Conservation (phyloP, 1,140 invertebrate genomes). For the Forficula auricularia region DNA sequence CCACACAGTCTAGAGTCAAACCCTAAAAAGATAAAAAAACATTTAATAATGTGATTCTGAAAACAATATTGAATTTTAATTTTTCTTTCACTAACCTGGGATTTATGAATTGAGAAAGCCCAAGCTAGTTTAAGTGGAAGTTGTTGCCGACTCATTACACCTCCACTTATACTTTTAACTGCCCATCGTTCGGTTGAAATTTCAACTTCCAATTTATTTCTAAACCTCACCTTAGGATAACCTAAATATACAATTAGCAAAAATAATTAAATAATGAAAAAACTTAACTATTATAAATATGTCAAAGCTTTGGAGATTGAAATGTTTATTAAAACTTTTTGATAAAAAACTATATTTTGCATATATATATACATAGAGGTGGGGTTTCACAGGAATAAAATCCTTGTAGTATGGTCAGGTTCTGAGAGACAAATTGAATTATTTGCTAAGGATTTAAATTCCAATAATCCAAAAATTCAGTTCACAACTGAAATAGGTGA, state of each 20-base stretch:
- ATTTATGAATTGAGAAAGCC: slow-evolving; percentile 96
- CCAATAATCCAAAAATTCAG: too few species aligned
- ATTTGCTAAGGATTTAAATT: too few species aligned
- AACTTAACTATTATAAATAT: too few species aligned
- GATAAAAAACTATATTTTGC: too few species aligned
- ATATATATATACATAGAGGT: too few species aligned
- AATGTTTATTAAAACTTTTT: too few species aligned
- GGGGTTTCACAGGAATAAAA: too few species aligned
- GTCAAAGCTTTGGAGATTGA: too few species aligned
- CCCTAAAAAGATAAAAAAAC: slow-evolving; percentile 36
- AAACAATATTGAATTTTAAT: not conserved
- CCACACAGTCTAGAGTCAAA: slow-evolving; percentile 84
- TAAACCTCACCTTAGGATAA: slow-evolving; percentile 74
- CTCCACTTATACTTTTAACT: slow-evolving; percentile 51
- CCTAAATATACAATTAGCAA: slow-evolving; percentile 23
- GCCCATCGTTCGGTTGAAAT: slow-evolving; percentile 67
- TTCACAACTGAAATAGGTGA: too few species aligned
- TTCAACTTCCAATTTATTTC: slow-evolving; percentile 51
- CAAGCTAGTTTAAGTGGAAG: slow-evolving; percentile 82
- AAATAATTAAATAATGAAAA: too few species aligned
- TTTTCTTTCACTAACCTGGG: slow-evolving; percentile 31
- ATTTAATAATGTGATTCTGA: not conserved
- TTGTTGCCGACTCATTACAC: slow-evolving; percentile 46
- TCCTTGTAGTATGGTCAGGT: too few species aligned
- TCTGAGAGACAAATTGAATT: too few species aligned